phyloP scores from a whole-genome alignment of 2,113 vertebrate genomes.

The Labrus mixtus region DNA sequence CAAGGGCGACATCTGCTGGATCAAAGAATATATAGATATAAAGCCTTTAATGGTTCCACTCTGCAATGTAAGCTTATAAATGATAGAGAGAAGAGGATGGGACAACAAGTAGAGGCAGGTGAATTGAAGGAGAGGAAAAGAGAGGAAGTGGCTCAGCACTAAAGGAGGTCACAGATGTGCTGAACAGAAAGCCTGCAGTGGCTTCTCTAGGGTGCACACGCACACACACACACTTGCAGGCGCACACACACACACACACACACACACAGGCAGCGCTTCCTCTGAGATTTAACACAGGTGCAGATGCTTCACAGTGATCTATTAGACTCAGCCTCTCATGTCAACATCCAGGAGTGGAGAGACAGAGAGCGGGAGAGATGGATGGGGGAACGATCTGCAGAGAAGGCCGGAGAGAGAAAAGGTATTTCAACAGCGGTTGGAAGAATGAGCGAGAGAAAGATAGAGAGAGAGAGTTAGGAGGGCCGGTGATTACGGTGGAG shows the following conservation, averaged over 20 bases:
- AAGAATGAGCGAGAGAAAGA: conserved; percentile 40
- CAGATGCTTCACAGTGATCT: conserved; percentile 80
- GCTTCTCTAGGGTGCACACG: conserved; percentile 52
- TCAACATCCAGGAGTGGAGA: conserved; percentile 77
- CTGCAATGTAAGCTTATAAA: conserved; percentile 22
- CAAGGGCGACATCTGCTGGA: too few relatives aligned
- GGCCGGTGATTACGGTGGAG: conserved; percentile 56
- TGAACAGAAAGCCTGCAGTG: conserved; percentile 62
- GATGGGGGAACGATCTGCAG: conserved; percentile 69
- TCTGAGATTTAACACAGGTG: conserved; percentile 80
- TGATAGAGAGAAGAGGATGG: neutral
- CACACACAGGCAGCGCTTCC: conserved; percentile 44
- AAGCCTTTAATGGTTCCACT: conserved; percentile 18
- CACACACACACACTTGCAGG: conserved; percentile 1
- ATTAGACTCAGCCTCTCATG: conserved; percentile 77
- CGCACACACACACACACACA: conserved; percentile 9
- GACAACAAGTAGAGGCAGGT: conserved; percentile 20
- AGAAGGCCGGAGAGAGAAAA: conserved; percentile 66
- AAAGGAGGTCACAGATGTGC: conserved; percentile 78
- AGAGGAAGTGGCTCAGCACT: conserved; percentile 51
- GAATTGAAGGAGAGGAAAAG: conserved; percentile 31
- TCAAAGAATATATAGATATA: too few relatives aligned
- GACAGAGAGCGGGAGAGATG: conserved; percentile 68
- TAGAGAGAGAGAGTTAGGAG: conserved; percentile 23
- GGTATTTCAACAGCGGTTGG: conserved; percentile 66